These are phyloP conservation scores for Perdita meconis DNA, from an alignment of 2,888 invertebrate species.

Conservation along the genomic window DNA sequence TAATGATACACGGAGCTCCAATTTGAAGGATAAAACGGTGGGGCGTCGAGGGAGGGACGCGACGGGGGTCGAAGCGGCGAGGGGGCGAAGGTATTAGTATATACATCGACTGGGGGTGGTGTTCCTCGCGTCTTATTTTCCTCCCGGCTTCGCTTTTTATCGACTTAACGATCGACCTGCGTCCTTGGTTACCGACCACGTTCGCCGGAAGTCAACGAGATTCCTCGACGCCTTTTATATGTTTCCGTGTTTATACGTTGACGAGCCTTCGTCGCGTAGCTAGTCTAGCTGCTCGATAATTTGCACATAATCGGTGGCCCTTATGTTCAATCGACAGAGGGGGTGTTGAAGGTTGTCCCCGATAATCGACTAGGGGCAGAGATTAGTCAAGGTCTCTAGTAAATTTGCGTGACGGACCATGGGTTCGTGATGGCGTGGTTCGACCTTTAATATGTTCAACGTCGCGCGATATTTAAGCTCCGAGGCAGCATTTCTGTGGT, in stretches of 20 bases:
- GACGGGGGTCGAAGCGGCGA: conserved; percentile 4
- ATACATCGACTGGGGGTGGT: conserved; percentile 24
- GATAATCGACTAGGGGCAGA: neutral
- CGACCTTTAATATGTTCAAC: neutral
- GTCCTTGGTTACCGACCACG: conserved; percentile 5
- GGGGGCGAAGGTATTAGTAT: conserved; percentile 36
- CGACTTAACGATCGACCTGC: conserved; percentile 24
- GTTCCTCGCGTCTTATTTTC: conserved; percentile 7
- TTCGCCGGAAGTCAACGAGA: conserved; percentile 15
- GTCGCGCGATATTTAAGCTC: neutral
- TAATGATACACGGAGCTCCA: conserved; percentile 54
- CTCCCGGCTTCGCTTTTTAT: conserved; percentile 20
- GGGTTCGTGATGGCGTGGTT: neutral
- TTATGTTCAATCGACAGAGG: neutral
- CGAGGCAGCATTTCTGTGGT: neutral
- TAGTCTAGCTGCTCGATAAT: neutral
- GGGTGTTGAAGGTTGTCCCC: neutral
- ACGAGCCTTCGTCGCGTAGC: neutral
- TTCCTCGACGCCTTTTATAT: conserved; percentile 13
- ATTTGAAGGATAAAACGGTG: conserved; percentile 37
- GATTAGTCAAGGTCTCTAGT: neutral
- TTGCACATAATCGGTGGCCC: neutral
- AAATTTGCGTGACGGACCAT: neutral
- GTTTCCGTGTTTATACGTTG: conserved; percentile 9
- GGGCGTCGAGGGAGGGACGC: conserved; percentile 26